Evolutionary conservation across 1,140 invertebrate genomes (phyloP).

Genomic region (Cataglyphis hispanica): DNA sequence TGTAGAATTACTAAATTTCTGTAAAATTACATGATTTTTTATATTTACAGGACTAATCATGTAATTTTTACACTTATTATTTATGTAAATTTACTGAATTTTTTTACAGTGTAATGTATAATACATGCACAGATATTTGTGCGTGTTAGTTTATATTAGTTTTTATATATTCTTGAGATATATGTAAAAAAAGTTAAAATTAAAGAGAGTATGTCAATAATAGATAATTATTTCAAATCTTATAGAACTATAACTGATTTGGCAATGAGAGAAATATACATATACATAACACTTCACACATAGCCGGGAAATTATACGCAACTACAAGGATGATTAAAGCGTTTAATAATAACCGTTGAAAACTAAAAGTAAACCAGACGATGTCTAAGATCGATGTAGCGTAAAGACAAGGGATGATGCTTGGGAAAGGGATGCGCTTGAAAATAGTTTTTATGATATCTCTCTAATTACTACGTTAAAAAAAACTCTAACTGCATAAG

Average conservation of each 20-base stretch:
- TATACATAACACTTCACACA: neutral
- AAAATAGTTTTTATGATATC: no score
- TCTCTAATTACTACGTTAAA: no score
- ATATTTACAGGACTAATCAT: no score
- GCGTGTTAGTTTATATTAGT: no score
- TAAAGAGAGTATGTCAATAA: neutral
- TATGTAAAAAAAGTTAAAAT: neutral
- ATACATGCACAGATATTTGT: no score
- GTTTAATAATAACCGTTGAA: conserved; percentile 32
- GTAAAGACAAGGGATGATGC: conserved; percentile 30
- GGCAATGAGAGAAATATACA: neutral
- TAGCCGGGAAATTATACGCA: neutral
- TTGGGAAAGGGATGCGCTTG: neutral
- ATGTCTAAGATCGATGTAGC: conserved; percentile 44
- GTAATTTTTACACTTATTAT: no score
- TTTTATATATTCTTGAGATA: no score
- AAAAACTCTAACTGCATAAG: no score
- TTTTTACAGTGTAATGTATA: no score
- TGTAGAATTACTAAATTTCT: no score
- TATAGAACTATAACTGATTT: conserved; percentile 12
- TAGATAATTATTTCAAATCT: conserved; percentile 29
- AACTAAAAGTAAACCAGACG: conserved; percentile 42
- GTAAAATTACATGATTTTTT: no score
- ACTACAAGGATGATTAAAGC: conserved; percentile 9
- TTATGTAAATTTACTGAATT: no score